These are phyloP conservation scores for Tetramorium simillimum DNA, from an alignment of 1,140 invertebrate genomes.

Conservation along the genomic window DNA sequence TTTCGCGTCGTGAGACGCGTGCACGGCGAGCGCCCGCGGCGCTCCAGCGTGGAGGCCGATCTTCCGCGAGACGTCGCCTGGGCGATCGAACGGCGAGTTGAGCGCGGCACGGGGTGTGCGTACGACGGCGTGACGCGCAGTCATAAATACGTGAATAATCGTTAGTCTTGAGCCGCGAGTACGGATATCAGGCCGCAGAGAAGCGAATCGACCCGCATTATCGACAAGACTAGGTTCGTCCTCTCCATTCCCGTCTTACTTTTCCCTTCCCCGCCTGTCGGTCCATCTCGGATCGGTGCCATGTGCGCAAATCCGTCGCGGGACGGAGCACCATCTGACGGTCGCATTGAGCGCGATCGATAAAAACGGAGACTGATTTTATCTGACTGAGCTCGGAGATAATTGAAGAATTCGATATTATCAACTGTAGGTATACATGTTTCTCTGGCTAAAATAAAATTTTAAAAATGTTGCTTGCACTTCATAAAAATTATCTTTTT, in stretches of 20 bases:
- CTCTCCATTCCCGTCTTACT: background rate
- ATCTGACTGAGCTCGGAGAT: too few relatives aligned
- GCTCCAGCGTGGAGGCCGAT: slow-evolving; percentile 20
- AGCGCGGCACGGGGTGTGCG: background rate
- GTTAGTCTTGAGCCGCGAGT: background rate
- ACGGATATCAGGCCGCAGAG: background rate
- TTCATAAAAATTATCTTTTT: too few relatives aligned
- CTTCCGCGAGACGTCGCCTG: slow-evolving; percentile 9
- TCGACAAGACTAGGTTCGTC: background rate
- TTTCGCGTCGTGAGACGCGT: background rate
- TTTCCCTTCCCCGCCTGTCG: background rate
- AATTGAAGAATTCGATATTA: too few relatives aligned
- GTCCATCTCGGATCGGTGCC: background rate
- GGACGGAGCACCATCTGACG: too few relatives aligned
- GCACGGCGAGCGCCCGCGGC: background rate
- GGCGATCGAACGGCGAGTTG: slow-evolving; percentile 11
- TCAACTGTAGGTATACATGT: too few relatives aligned
- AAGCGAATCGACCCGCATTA: background rate
- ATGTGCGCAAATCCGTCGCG: background rate
- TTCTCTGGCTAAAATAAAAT: too few relatives aligned
- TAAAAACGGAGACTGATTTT: too few relatives aligned
- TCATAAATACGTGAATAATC: background rate
- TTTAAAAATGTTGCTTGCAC: too few relatives aligned
- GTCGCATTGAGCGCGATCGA: too few relatives aligned
- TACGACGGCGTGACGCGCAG: background rate